Percentiles rank a stretch among this genome's conserved stretches.
Evolutionary conservation across 1,140 invertebrate species (phyloP).

Genomic region (Cyclargus thomasi): DNA sequence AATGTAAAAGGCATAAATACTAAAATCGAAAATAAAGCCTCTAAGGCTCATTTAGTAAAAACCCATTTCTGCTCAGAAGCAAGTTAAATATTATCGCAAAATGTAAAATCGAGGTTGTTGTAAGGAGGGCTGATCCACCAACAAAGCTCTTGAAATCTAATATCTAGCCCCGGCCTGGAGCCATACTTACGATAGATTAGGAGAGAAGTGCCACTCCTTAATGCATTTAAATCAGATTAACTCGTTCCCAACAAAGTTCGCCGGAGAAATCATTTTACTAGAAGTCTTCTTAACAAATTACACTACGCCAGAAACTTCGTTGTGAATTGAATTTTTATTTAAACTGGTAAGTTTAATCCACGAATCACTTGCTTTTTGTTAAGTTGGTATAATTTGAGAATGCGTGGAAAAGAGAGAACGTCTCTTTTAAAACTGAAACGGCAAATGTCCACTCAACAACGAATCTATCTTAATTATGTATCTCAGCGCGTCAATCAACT

Average conservation of each 20-base stretch:
- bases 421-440: no score
- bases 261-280: not conserved
- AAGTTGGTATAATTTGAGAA: no score
- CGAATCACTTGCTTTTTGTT: no score
- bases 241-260: not conserved
- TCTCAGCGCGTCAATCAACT: not conserved
- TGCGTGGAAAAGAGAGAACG: no score
- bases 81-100: not conserved
- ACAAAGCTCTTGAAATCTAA: not conserved
- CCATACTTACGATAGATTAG: not conserved
- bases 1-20: no score
- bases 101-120: not conserved
- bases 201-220: not conserved
- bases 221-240: conserved; percentile 1
- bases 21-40: no score
- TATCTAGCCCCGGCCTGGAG: not conserved
- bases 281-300: not conserved
- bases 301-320: not conserved
- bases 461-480: not conserved
- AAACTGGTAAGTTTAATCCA: not conserved
- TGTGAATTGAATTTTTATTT: not conserved
- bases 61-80: no score
- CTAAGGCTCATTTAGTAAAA: no score
- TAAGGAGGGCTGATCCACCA: not conserved
- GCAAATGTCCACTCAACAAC: not conserved